Base-by-base conservation (phyloP, 2,113 vertebrate genomes). In the Lepisosteus osseus region DNA sequence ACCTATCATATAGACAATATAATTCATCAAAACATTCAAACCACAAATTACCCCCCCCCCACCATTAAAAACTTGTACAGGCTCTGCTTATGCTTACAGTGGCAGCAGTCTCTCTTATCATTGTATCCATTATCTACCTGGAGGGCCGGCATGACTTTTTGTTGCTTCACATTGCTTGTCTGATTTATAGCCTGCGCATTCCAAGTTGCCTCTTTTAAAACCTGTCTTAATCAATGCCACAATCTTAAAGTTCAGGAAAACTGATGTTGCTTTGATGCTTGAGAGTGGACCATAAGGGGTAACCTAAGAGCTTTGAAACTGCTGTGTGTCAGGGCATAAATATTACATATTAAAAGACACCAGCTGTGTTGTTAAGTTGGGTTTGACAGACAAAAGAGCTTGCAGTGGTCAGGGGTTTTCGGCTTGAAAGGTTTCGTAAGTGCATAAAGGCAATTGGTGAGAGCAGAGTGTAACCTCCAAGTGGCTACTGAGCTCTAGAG, bases 381-480 rank as follows among this genome's bases (percentile, higher is more conserved):
- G 51, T 47, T 64, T 54, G 43, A 68, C 51, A 66, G 68, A 65
- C 44, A 75, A 67, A 17, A 69, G 69, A 70, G 14, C 74, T 73
- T 68, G 61, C 74, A 70, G 66, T 72, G 75, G 62, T 71, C 76
- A 76, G 54, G 61, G 51, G 68, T 0, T 65, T 42, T 67, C 15
- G 68, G 80, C 71, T 75, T 84, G 77, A 84, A 85, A 73, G 54
- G 15, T 59, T 76, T 67, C 67, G 64, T 76, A 76, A 80, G 75
- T 73, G 75, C 70, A 78, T 79, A 61, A 77, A 0, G 54, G 69
- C 69, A 15, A 70, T 59, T 61, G 55, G 72, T 76, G 54, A 71
- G 64, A 4, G n/a, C 67, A 3, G 63, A 67, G 57, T 40, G 67
- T 55, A 5, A 51, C 47, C 9, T 6, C 47, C 47, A 51, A 51